Evolutionary conservation across 2,113 vertebrate species (phyloP), one percentile per base, ranked within the genome.

Genomic region (Zapornia atra): DNA sequence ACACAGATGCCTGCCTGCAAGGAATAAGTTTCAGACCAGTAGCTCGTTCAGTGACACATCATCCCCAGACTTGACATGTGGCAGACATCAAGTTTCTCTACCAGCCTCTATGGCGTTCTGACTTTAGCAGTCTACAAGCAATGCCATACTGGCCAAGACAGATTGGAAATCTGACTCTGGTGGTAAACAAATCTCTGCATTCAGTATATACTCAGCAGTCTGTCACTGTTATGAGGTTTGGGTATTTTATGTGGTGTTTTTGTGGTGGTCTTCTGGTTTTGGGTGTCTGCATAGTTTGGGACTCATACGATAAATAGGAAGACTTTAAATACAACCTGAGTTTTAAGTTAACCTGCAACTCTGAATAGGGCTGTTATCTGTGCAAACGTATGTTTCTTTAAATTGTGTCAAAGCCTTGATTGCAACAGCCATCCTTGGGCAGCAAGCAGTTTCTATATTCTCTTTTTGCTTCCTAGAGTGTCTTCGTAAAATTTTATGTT

Each of bases 171-270:
- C 38, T 54, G 14, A 31, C 19, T 28, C n/a, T 48, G 48, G 21
- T 48, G 18, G 2, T 76, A 73, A 71, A 88, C 34, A 26, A 9
- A 11, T 1, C 5, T 64, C 21, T 66, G 5, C 4, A 12, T 53
- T 44, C 69, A 25, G 5, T 34, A 16, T 7, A 4, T 26, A 4
- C 11, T 40, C n/a, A 72, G 16, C 3, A 57, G 25, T 46, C 15
- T 50, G 16, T 34, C 6, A 26, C 5, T 20, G 73, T 53, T 82
- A 3, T 59, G 42, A 22, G 21, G 4, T 33, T 46, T 60, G 22
- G 2, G 5, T 54, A 9, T 73, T 79, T 73, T 8, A 2, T 2
- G 13, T 34, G 46, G 4, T 3, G 2, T 7, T 65, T 46, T 31
- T 44, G 19, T 25, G 22, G 50, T 12, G 48, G 48, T 18, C 31